Evolutionary conservation across 2,888 invertebrate genomes (phyloP).

Genomic region (Nomada flava): DNA sequence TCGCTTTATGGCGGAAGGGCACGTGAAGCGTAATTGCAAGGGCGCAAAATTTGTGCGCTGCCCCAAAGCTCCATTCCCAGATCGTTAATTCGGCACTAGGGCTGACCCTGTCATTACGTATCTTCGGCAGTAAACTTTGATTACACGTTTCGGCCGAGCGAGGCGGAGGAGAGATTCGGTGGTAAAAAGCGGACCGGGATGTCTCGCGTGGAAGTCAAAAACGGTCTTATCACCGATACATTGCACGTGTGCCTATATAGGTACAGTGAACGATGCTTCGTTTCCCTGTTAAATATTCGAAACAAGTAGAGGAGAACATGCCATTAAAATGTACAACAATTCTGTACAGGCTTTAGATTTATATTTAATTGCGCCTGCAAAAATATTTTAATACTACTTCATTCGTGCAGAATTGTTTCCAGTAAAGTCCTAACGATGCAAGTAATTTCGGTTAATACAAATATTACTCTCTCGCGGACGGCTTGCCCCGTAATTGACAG

Average conservation of each 20-base stretch:
- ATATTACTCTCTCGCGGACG: background rate
- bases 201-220: background rate
- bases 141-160: constrained; percentile 64
- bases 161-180: constrained; percentile 32
- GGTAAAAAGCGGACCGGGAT: background rate
- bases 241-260: constrained; percentile 28
- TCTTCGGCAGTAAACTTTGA: constrained; percentile 69
- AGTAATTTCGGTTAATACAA: constrained; percentile 9
- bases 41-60: constrained; percentile 52
- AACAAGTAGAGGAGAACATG: background rate
- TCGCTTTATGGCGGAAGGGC: constrained; percentile 30
- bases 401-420: too few species aligned
- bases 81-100: constrained; percentile 70
- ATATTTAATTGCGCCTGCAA: too few species aligned
- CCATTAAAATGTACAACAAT: background rate
- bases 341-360: too few species aligned
- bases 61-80: constrained; percentile 59
- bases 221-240: constrained; percentile 63
- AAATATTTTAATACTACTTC: too few species aligned
- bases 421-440: background rate
- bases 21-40: constrained; percentile 61
- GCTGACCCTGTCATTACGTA: constrained; percentile 71
- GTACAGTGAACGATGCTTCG: constrained; percentile 11
- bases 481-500: background rate
- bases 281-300: constrained; percentile 23